These are phyloP conservation scores for Allacma fusca DNA, from an alignment of 2,888 invertebrate species.

Conservation along the genomic window DNA sequence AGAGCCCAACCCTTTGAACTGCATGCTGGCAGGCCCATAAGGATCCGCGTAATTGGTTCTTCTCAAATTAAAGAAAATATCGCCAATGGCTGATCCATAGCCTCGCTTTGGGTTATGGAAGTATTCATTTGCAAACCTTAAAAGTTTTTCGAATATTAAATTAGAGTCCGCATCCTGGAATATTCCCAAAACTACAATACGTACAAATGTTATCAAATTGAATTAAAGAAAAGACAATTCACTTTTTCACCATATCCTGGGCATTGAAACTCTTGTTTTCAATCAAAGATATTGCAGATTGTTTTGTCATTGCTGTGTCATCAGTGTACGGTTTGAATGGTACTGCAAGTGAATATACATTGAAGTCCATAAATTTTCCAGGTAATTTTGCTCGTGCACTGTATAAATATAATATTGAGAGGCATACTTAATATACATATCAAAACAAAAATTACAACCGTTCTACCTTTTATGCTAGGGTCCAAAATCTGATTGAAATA, in stretches of 20 bases:
- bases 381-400: too few relatives aligned
- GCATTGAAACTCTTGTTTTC: constrained; percentile 69
- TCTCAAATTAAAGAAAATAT: constrained; percentile 68
- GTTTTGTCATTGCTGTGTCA: constrained; percentile 76
- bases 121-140: constrained; percentile 71
- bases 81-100: constrained; percentile 72
- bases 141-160: too few relatives aligned
- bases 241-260: constrained; percentile 71
- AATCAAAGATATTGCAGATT: constrained; percentile 71
- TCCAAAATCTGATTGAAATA: constrained; percentile 71
- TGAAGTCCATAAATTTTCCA: too few relatives aligned
- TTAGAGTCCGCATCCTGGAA: too few relatives aligned
- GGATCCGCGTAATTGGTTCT: constrained; percentile 70
- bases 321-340: constrained; percentile 72
- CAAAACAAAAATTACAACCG: too few relatives aligned
- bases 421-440: too few relatives aligned
- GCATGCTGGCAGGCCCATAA: constrained; percentile 71
- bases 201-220: neutral
- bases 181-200: neutral
- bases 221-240: constrained; percentile 23
- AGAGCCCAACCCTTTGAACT: constrained; percentile 75
- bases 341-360: constrained; percentile 63
- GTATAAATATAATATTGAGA: too few relatives aligned
- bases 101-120: constrained; percentile 71
- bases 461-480: constrained; percentile 68